phyloP scores from a whole-genome alignment of 2,113 vertebrate species.

The Cephalopterus ornatus region DNA sequence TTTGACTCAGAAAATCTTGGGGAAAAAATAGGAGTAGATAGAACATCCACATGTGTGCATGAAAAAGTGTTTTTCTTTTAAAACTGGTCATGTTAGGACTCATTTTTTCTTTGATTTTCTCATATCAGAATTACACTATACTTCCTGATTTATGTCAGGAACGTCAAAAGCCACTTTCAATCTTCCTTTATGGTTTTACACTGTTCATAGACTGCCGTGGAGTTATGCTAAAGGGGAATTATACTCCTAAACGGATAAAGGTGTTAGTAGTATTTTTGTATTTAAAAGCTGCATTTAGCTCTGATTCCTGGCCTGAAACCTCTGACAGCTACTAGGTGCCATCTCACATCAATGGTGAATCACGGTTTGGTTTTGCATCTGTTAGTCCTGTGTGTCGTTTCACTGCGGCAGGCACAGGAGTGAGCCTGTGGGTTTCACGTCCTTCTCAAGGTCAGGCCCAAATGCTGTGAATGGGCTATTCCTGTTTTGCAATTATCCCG shows the following conservation, averaged over 20 bases:
- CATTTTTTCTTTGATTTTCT: neutral
- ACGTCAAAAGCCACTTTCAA: neutral
- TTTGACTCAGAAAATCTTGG: slow-evolving; percentile 1
- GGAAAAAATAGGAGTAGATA: slow-evolving; percentile 26
- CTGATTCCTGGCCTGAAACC: neutral
- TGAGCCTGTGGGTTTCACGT: rapidly evolving
- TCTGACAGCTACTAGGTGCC: neutral
- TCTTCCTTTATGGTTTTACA: neutral
- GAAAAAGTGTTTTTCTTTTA: neutral
- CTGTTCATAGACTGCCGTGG: neutral
- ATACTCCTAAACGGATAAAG: neutral
- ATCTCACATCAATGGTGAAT: neutral
- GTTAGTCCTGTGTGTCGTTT: neutral
- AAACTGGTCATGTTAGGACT: neutral
- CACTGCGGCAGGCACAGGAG: neutral
- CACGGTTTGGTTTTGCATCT: neutral
- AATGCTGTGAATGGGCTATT: neutral
- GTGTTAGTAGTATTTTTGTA: neutral
- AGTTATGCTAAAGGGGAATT: neutral
- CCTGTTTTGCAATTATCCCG: neutral
- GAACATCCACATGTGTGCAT: rapidly evolving
- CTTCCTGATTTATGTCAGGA: neutral
- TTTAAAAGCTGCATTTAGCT: neutral
- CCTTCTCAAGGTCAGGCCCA: neutral
- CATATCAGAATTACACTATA: neutral